These are phyloP conservation scores for Pandemis heparana DNA, from an alignment of 2,888 invertebrate species.

Conservation along the genomic window DNA sequence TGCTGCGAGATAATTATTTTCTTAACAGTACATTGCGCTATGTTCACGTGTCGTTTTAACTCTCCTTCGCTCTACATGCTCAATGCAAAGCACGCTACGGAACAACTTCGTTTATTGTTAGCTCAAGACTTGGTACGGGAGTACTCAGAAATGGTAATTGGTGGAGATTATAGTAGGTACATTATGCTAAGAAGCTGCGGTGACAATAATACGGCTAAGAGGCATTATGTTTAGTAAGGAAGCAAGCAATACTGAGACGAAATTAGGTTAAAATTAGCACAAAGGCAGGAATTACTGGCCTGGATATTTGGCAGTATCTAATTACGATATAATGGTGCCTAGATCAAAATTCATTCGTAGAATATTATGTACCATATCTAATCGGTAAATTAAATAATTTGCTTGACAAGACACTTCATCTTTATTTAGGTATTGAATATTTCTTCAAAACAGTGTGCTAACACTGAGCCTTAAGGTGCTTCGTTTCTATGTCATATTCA, in stretches of 20 bases:
- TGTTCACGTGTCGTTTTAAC: constrained; percentile 32
- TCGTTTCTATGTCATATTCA: background rate
- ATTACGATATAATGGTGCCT: too few species aligned
- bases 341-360: too few species aligned
- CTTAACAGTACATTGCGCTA: constrained; percentile 35
- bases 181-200: constrained; percentile 33
- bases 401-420: too few species aligned
- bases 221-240: constrained; percentile 10
- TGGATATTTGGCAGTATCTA: background rate
- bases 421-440: too few species aligned
- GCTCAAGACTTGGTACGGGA: constrained; percentile 7
- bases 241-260: constrained; percentile 8
- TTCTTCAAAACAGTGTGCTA: too few species aligned
- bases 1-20: constrained; percentile 40
- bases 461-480: background rate
- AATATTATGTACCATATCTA: too few species aligned
- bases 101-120: constrained; percentile 33
- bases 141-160: constrained; percentile 34
- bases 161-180: constrained; percentile 35
- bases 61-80: constrained; percentile 18
- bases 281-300: background rate
- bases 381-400: too few species aligned
- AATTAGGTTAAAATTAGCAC: constrained; percentile 28
- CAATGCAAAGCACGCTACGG: constrained; percentile 24
- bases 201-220: constrained; percentile 26